Percentiles rank a stretch among this genome's conserved stretches.
Conservation (phyloP, 2,888 invertebrate genomes). For the Cotesia congregata region DNA sequence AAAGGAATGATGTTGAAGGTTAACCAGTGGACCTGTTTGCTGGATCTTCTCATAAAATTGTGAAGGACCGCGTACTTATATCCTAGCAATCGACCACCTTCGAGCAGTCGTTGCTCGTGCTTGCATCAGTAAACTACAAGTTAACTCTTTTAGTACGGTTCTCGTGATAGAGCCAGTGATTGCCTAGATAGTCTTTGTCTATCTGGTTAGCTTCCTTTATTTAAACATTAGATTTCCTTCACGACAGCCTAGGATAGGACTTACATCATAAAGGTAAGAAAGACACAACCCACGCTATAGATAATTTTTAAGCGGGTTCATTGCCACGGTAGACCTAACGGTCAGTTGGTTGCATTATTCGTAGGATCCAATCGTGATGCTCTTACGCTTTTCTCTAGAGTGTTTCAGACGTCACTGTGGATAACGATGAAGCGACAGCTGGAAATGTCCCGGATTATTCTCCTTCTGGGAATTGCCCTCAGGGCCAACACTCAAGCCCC, state of each 20-base stretch:
- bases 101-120: slow-evolving; percentile 46
- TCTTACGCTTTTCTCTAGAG: slow-evolving; percentile 16
- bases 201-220: slow-evolving; percentile 15
- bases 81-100: slow-evolving; percentile 47
- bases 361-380: slow-evolving; percentile 24
- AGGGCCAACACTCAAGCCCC: slow-evolving; percentile 14
- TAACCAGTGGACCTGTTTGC: slow-evolving; percentile 54
- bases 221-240: background rate
- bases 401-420: slow-evolving; percentile 29
- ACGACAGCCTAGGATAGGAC: slow-evolving; percentile 27
- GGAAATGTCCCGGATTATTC: slow-evolving; percentile 22
- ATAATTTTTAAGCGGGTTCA: slow-evolving; percentile 32
- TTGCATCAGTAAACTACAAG: slow-evolving; percentile 37
- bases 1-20: slow-evolving; percentile 48
- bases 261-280: slow-evolving; percentile 25
- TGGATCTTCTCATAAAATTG: slow-evolving; percentile 48
- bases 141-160: slow-evolving; percentile 10
- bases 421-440: slow-evolving; percentile 18
- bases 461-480: slow-evolving; percentile 25
- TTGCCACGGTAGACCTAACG: slow-evolving; percentile 25
- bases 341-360: slow-evolving; percentile 22
- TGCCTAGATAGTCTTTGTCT: slow-evolving; percentile 10
- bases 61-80: slow-evolving; percentile 42
- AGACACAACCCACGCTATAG: slow-evolving; percentile 21
- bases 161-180: background rate